Conservation (phyloP, 1,140 invertebrate species). For the Anastrepha obliqua region DNA sequence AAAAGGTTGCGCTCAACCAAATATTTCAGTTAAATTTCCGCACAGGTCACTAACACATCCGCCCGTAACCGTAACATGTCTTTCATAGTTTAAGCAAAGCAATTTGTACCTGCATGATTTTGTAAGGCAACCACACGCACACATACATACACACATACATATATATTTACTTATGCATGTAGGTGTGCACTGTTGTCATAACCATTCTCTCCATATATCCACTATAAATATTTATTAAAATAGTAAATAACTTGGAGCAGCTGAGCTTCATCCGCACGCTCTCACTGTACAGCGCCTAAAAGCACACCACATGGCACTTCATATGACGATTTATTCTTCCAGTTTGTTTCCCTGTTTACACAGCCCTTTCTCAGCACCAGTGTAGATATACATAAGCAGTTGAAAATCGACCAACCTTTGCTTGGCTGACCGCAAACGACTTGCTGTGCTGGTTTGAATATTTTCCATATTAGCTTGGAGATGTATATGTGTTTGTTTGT, state of each 20-base stretch:
- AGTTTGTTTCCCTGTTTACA: neutral
- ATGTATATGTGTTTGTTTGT: neutral
- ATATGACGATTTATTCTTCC: neutral
- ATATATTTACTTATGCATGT: neutral
- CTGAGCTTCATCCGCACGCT: too few species aligned
- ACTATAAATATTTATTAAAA: too few species aligned
- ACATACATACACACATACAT: neutral
- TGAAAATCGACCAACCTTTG: neutral
- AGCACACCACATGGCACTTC: neutral
- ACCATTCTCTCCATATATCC: too few species aligned
- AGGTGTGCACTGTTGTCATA: too few species aligned
- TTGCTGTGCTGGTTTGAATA: neutral
- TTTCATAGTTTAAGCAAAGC: too few species aligned
- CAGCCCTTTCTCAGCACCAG: neutral
- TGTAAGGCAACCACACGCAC: neutral
- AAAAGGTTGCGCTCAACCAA: too few species aligned
- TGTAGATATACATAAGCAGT: neutral
- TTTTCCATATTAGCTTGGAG: neutral
- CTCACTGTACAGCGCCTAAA: neutral
- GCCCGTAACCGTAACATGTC: too few species aligned
- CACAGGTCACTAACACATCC: too few species aligned
- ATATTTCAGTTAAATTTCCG: too few species aligned
- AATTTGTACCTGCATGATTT: too few species aligned
- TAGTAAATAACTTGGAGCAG: too few species aligned
- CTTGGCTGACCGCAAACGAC: constrained; percentile 32